A percentile compares a stretch with the other conserved stretches of the same genome.
These are phyloP conservation scores for Pegea sp. DNA, from an alignment of 23 tunicate species.

Conservation along the genomic window DNA sequence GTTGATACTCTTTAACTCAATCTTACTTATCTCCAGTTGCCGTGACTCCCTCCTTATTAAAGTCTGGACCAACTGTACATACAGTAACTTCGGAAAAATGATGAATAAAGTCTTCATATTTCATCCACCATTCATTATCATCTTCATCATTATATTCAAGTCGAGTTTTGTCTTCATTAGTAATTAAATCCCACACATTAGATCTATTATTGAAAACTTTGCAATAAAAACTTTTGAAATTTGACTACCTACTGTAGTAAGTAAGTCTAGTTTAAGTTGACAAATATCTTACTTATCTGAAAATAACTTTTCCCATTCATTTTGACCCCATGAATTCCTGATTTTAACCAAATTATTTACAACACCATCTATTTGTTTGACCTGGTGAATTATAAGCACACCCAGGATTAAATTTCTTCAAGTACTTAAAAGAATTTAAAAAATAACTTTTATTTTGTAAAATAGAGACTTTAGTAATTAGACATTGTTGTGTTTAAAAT, in stretches of 20 bases:
- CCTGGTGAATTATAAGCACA: too few relatives aligned
- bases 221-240: too few relatives aligned
- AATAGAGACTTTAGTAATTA: too few relatives aligned
- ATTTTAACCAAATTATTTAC: slow-evolving; percentile 38
- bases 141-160: slow-evolving; percentile 39
- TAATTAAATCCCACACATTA: slow-evolving; percentile 30
- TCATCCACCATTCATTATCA: slow-evolving; percentile 85
- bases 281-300: slow-evolving; percentile 37
- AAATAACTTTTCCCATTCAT: slow-evolving; percentile 72
- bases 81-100: slow-evolving; percentile 42
- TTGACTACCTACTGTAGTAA: too few relatives aligned
- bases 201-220: slow-evolving; percentile 20
- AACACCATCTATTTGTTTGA: too few relatives aligned
- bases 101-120: slow-evolving; percentile 29
- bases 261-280: too few relatives aligned
- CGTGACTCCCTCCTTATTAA: slow-evolving; percentile 67
- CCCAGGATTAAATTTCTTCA: too few relatives aligned
- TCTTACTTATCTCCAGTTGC: slow-evolving; percentile 74
- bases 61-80: slow-evolving; percentile 82
- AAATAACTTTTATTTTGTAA: too few relatives aligned
- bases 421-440: too few relatives aligned
- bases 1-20: too few relatives aligned
- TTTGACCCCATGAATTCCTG: slow-evolving; percentile 65
- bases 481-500: too few relatives aligned
- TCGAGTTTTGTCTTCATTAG: slow-evolving; percentile 11